Base-by-base conservation (phyloP, 2,797 vertebrate genomes). In the Zenarchopterus dispar region DNA sequence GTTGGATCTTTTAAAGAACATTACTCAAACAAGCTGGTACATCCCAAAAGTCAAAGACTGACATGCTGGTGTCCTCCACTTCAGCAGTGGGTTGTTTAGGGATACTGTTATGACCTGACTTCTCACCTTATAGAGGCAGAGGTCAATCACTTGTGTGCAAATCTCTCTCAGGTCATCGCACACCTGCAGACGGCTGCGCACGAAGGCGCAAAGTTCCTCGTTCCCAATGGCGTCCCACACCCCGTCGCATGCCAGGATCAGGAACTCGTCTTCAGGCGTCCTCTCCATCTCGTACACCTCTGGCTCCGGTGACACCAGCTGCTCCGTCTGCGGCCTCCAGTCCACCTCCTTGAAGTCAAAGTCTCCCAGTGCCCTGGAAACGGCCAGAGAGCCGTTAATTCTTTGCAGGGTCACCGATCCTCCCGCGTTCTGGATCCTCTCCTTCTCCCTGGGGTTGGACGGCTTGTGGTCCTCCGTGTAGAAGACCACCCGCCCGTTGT, bases 401-500 rank as follows among this genome's bases (percentile, higher is more conserved):
- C 93, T 86, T 71, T 94, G 91, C 74, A 93, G 84, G 39, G 85
- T 91, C 75, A 95, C 93, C 0, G 91, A 93, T 78, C 95, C 95
- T 0, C 94, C 94, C 0, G 94, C 94, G 0, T 95, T 93, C 73
- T 94, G 93, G 78, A 96, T 95, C 50, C 94, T 91, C 67, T 95
- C 93, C 21, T 92, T 92, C 81, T 96, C 95, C 7, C 91, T 80
- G 2, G 93, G 95, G 71, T 91, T 92, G 81, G 80, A 87, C 0
- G 95, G 94, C 80, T 94, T 94, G 86, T 95, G 94, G 85, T 95
- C 95, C 60, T 96, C 92, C 0, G 95, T 95, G 87, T 93, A 93
- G 91, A 96, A 96, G 64, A 87, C 83, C 71, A 94, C 86, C 26
- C 86, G 51, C 67, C 92, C 81, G 6, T 88, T 39, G 1, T 80